Percentiles rank a stretch among this genome's conserved stretches.
Evolutionary conservation across 2,797 vertebrate genomes (phyloP).

Genomic region (Hydrolagus colliei): DNA sequence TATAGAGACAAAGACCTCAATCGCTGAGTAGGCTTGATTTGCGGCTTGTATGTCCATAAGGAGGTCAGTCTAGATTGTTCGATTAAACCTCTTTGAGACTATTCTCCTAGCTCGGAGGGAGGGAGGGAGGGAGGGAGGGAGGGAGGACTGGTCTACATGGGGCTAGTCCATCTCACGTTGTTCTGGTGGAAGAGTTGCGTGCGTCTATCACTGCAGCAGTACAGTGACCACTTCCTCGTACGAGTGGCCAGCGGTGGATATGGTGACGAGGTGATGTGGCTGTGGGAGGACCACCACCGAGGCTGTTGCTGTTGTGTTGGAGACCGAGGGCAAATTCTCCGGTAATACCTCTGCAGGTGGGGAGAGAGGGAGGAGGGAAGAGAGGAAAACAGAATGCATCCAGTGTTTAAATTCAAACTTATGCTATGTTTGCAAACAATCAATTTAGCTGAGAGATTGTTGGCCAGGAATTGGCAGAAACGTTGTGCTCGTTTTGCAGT

Average conservation of each 20-base stretch:
- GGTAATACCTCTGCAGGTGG: neutral
- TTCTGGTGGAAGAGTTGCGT: neutral
- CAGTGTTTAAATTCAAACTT: too few relatives aligned
- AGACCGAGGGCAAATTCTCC: neutral
- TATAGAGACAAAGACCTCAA: too few relatives aligned
- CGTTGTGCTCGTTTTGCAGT: too few relatives aligned
- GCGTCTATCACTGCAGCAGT: slow-evolving; percentile 53
- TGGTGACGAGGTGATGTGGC: slow-evolving; percentile 64
- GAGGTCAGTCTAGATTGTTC: too few relatives aligned
- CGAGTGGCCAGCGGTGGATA: slow-evolving; percentile 56
- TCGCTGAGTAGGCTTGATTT: too few relatives aligned
- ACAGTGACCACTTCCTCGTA: slow-evolving; percentile 66
- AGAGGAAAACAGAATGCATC: neutral
- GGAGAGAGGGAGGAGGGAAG: neutral
- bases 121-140: too few relatives aligned
- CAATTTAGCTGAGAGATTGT: too few relatives aligned
- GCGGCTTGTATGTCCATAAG: too few relatives aligned
- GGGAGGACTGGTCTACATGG: neutral
- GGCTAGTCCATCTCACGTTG: neutral
- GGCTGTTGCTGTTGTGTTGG: slow-evolving; percentile 41
- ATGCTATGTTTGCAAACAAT: too few relatives aligned
- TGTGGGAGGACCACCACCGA: slow-evolving; percentile 63
- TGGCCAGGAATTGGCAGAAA: too few relatives aligned
- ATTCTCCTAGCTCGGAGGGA: too few relatives aligned
- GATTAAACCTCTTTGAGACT: too few relatives aligned